These are phyloP conservation scores for Seriola aureovittata DNA, from an alignment of 2,113 vertebrate genomes.

Conservation along the genomic window DNA sequence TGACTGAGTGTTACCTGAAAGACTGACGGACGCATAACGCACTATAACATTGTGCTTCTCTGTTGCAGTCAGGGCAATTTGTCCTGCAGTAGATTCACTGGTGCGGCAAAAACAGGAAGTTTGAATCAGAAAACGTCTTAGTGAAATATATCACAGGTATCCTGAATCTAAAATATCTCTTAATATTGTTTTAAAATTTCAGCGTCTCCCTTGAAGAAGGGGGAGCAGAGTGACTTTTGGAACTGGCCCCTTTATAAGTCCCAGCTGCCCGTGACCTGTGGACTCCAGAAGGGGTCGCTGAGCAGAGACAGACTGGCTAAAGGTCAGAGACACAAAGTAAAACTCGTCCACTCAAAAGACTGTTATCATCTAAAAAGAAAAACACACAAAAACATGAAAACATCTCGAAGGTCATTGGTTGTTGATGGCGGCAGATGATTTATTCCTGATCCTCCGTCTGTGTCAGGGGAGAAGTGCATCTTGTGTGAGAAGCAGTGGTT, in stretches of 20 bases:
- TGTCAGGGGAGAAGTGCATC: conserved; percentile 77
- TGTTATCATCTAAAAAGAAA: not conserved
- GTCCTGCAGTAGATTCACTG: too few species aligned
- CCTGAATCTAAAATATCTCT: not conserved
- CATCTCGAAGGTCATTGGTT: not conserved
- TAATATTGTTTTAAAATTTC: not conserved
- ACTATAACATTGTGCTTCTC: not conserved
- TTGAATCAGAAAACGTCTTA: not conserved
- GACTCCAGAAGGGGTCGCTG: conserved; percentile 37
- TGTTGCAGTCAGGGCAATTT: too few species aligned
- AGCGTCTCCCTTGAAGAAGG: conserved; percentile 73
- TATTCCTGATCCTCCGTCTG: not conserved
- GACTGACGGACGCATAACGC: not conserved
- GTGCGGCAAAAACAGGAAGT: not conserved
- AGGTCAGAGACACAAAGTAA: conserved; percentile 62
- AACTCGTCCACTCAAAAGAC: not conserved
- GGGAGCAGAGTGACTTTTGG: conserved; percentile 68
- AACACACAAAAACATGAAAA: not conserved
- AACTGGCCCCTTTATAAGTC: conserved; percentile 68
- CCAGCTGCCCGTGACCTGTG: conserved; percentile 79
- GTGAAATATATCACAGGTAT: not conserved
- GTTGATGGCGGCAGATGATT: not conserved
- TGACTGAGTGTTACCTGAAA: not conserved
- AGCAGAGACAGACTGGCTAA: conserved; percentile 63
- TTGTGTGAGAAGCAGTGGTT: conserved; percentile 54